Percentiles rank a stretch among this genome's conserved stretches.
Evolutionary conservation across 64 coral and sea anemone genomes (phyloP).

Genomic region (Cladopsammia gracilis): DNA sequence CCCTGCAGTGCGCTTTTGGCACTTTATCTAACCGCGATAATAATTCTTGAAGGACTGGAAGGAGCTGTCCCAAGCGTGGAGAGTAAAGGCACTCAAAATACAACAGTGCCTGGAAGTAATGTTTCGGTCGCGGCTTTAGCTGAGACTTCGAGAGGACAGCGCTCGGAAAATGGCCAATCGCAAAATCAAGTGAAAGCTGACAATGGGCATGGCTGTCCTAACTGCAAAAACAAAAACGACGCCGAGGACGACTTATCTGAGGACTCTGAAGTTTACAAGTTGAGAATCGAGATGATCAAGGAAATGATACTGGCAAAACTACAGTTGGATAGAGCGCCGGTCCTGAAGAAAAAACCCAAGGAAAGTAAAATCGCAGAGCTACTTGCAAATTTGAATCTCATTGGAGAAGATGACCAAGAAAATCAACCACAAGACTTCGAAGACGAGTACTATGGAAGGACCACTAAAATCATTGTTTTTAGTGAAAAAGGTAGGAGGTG

Average conservation of each 20-base stretch:
- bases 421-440: background rate
- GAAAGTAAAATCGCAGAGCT: conserved; percentile 25
- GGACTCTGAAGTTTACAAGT: background rate
- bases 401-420: background rate
- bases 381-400: conserved; percentile 33
- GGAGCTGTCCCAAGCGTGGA: conserved; percentile 10
- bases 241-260: background rate
- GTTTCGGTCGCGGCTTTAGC: background rate
- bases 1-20: conserved; percentile 12
- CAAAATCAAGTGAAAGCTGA: background rate
- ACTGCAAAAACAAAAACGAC: background rate
- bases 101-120: conserved; percentile 20
- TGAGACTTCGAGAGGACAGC: background rate
- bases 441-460: conserved; percentile 21
- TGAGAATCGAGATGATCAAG: conserved; percentile 45
- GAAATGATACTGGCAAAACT: conserved; percentile 28
- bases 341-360: conserved; percentile 21
- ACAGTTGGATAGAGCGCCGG: conserved; percentile 24
- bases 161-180: background rate
- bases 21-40: conserved; percentile 50
- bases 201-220: background rate
- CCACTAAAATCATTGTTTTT: conserved; percentile 36
- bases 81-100: background rate
- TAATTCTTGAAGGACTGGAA: conserved; percentile 37
- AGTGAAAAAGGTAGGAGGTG: conserved; percentile 40